Base-by-base conservation (phyloP, 1,140 invertebrate species). In the Archivesica marissinica region DNA sequence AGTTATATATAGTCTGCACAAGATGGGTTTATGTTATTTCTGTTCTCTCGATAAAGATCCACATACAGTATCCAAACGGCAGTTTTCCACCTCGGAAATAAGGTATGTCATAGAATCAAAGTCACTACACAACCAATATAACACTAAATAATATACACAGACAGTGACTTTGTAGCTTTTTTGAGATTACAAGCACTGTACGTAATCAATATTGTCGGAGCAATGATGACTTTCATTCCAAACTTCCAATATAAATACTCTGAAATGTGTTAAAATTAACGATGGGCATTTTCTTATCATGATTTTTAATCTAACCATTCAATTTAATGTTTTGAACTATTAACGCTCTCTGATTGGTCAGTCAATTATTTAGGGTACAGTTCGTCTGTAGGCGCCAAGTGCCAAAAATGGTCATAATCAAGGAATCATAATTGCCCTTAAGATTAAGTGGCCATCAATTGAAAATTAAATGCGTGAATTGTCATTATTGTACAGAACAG, bases 381-480 rank as follows among this genome's bases (percentile, higher is more conserved):
- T 66, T 80, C 64, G 41, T 50, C 33, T 23, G 56, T n/a, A 72
- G 64, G 68, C 68, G 64, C 64, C 79, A 72, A 72, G 50, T 56
- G 79, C 68, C 68, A 70, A 81, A 81, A 72, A 39, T 56, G 30
- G 33, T 72, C 7, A 78, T 23, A 35, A 78, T 78, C 59, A 64
- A 33, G 13, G 6, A 70, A 38, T 47, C 9, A 70, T 70, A 52
- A 70, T 52, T 81, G 44, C 38, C 66, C 68, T 56, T 38, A 68
- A 68, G 79, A 72, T 81, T 72, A 81, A 81, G 44, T 81, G 79
- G 68, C 66, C 64, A 81, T 47, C 79, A 81, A 81, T 81, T 81
- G 64, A 81, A 81, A 81, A 72, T 81, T 56, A 81, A 78, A 78
- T 64, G 76, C 76, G 25, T 64, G 50, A 78, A 78, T 78, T 78